A percentile compares a stretch with the other conserved stretches of the same genome.
phyloP scores from a whole-genome alignment of 37 sponge, comb jelly and placozoan genomes.

The Ephydatia muelleri region DNA sequence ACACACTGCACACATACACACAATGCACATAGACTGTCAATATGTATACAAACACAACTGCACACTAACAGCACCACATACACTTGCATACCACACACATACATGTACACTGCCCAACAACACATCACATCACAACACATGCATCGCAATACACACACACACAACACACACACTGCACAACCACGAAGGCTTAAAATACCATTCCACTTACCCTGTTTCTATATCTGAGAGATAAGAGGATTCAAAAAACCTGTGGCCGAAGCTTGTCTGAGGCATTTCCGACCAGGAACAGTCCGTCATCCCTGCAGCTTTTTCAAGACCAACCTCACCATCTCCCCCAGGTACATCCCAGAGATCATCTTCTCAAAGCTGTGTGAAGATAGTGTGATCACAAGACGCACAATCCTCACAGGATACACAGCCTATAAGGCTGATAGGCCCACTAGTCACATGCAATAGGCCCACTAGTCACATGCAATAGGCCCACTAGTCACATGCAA shows the following conservation, averaged over 20 bases:
- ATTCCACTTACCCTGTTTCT: constrained; percentile 59
- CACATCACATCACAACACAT: no score
- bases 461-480: no score
- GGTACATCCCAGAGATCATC: constrained; percentile 97
- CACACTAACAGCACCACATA: no score
- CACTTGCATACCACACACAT: no score
- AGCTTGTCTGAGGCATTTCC: constrained; percentile 71
- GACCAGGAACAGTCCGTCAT: constrained; percentile 63
- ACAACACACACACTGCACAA: neutral
- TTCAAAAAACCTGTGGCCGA: constrained; percentile 63
- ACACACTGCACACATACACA: no score
- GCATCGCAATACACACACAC: neutral
- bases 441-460: no score
- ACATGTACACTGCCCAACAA: no score
- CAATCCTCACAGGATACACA: no score
- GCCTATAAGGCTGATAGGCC: no score
- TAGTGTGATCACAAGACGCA: neutral
- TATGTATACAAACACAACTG: no score
- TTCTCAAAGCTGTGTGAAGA: constrained; percentile 87
- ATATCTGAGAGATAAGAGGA: constrained; percentile 58
- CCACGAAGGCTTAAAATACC: neutral
- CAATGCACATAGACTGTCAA: no score
- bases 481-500: no score
- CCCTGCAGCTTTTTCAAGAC: constrained; percentile 57
- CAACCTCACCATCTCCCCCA: constrained; percentile 89